A percentile compares a stretch with the other conserved stretches of the same genome.
Conservation (phyloP, 1,140 invertebrate genomes). For the Drosophila bifasciata region DNA sequence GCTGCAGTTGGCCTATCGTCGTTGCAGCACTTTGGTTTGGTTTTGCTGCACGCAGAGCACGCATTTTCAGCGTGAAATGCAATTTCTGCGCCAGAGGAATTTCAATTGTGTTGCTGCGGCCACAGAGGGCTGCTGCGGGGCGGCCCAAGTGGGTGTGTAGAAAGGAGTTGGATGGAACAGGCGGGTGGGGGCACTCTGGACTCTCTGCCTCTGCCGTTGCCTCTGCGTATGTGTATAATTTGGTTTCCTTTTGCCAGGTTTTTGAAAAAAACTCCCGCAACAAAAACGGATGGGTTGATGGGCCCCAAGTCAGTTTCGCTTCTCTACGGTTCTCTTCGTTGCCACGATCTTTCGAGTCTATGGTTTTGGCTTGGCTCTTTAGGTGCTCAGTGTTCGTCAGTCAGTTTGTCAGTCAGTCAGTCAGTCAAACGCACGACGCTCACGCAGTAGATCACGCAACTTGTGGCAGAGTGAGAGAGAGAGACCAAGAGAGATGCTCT, state of each 20-base stretch:
- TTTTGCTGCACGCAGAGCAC: constrained; percentile 83
- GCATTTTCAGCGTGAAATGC: constrained; percentile 84
- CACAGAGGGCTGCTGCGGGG: constrained; percentile 9
- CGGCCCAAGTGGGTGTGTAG: constrained; percentile 11
- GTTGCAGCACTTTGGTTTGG: constrained; percentile 57
- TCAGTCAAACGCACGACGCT: constrained; percentile 78
- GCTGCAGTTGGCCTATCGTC: constrained; percentile 27
- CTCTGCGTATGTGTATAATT: constrained; percentile 42
- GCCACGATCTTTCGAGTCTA: constrained; percentile 13
- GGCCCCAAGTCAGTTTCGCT: constrained; percentile 41
- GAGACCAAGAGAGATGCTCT: too few species aligned
- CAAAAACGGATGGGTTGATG: constrained; percentile 53
- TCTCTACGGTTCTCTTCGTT: constrained; percentile 22
- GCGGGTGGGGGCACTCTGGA: not conserved
- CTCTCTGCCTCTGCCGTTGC: constrained; percentile 18
- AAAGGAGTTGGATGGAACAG: not conserved
- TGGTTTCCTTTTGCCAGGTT: constrained; percentile 28
- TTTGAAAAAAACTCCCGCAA: constrained; percentile 29
- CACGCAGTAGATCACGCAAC: constrained; percentile 82
- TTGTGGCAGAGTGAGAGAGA: constrained; percentile 16
- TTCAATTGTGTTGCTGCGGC: constrained; percentile 81
- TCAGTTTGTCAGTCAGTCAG: constrained; percentile 23
- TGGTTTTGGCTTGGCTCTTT: too few species aligned
- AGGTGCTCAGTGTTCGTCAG: constrained; percentile 57
- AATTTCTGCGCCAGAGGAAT: constrained; percentile 83